Evolutionary conservation across 2,797 vertebrate genomes (phyloP).

Genomic region (Telmatherina bonti): DNA sequence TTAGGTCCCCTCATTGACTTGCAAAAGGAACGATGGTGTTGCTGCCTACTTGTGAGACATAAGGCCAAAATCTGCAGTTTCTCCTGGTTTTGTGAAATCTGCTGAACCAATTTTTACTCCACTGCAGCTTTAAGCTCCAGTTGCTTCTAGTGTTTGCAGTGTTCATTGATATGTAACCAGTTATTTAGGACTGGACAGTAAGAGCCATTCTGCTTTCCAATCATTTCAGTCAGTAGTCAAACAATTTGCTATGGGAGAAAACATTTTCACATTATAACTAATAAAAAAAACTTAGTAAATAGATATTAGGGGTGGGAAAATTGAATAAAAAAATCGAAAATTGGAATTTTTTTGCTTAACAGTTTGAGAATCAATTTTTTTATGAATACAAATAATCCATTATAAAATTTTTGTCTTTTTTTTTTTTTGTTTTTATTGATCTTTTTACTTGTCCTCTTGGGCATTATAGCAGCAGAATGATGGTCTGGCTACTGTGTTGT

Average conservation of each 20-base stretch:
- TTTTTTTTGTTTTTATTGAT: no score
- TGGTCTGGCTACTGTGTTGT: no score
- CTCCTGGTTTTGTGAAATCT: conserved; percentile 10
- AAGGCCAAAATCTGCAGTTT: not conserved
- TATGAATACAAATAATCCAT: no score
- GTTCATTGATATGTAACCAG: conserved; percentile 49
- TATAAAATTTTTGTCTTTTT: no score
- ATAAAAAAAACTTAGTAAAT: conserved; percentile 35
- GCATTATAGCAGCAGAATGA: no score
- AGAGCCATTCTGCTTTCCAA: conserved; percentile 41
- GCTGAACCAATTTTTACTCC: conserved; percentile 12
- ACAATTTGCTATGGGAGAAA: conserved; percentile 27
- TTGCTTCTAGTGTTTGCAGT: not conserved
- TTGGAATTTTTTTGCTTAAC: no score
- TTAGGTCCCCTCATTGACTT: conserved; percentile 34
- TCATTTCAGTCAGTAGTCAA: conserved; percentile 41
- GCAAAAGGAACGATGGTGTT: conserved; percentile 35
- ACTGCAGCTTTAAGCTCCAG: not conserved
- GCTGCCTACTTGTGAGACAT: conserved; percentile 24
- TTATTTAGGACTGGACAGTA: conserved; percentile 43
- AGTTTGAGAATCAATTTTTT: no score
- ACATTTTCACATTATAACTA: conserved; percentile 34
- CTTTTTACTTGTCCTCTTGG: no score
- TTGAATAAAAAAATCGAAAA: no score
- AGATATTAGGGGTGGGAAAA: no score